Conservation (phyloP, 2,113 vertebrate species). For the Oryzias melastigma region DNA sequence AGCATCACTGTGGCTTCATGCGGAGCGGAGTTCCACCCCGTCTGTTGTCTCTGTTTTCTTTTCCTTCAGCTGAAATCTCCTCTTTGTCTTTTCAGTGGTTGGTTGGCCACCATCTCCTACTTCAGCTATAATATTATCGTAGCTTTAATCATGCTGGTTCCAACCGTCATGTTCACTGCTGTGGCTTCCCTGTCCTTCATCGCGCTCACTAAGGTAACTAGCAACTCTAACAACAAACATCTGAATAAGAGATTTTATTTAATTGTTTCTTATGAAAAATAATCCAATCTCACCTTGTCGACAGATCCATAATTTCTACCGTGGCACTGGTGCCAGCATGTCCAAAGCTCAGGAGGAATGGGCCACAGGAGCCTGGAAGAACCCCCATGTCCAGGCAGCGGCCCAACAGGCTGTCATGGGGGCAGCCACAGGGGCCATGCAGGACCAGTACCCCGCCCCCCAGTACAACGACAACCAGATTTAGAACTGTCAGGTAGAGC, state of each 20-base stretch:
- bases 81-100: conserved; percentile 81
- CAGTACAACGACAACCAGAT: conserved; percentile 65
- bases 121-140: conserved; percentile 91
- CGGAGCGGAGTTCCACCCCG: conserved; percentile 4
- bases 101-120: conserved; percentile 92
- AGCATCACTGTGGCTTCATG: conserved; percentile 20
- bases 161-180: conserved; percentile 91
- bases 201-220: conserved; percentile 87
- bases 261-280: no score
- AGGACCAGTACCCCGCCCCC: conserved; percentile 61
- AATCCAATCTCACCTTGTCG: not conserved
- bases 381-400: conserved; percentile 90
- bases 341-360: conserved; percentile 97
- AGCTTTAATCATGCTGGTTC: conserved; percentile 92
- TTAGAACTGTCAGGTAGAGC: conserved; percentile 31
- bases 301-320: conserved; percentile 95
- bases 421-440: conserved; percentile 84
- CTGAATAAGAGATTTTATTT: no score
- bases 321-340: conserved; percentile 92
- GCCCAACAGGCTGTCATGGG: conserved; percentile 89
- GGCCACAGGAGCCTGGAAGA: conserved; percentile 95
- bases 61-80: not conserved
- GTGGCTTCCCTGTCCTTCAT: conserved; percentile 90
- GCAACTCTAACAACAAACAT: no score
- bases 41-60: conserved; percentile 8